Conservation (phyloP, 2,888 invertebrate genomes). For the Lithophane leautieri region DNA sequence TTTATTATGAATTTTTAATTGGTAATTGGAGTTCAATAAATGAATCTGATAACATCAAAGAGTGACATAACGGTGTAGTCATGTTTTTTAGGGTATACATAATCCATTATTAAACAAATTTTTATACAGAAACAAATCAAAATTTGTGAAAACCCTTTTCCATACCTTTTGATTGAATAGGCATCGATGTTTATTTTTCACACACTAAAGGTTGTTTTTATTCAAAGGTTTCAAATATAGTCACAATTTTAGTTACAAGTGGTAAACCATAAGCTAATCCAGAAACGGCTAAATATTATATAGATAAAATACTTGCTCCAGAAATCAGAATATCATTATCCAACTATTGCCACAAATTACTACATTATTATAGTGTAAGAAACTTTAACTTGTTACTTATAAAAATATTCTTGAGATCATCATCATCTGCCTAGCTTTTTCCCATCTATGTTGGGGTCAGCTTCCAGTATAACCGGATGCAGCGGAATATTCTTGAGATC, state of each 20-base stretch:
- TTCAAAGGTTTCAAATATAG: neutral
- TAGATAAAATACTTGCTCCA: too few relatives aligned
- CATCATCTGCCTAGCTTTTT: too few relatives aligned
- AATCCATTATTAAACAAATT: conserved; percentile 5
- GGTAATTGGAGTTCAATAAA: conserved; percentile 9
- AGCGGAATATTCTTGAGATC: neutral
- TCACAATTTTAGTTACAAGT: neutral
- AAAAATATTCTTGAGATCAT: neutral
- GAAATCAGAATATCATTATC: too few relatives aligned
- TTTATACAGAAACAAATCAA: neutral
- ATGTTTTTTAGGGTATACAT: neutral
- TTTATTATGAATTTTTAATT: conserved; percentile 42
- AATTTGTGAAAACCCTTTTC: neutral
- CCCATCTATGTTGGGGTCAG: too few relatives aligned
- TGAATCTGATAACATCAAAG: conserved; percentile 13
- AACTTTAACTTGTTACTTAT: neutral
- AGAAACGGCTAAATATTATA: neutral
- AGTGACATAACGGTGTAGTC: neutral
- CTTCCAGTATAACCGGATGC: too few relatives aligned
- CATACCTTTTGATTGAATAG: conserved; percentile 6
- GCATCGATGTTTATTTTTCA: neutral
- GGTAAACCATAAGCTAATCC: neutral
- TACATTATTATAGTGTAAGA: neutral
- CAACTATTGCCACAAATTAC: neutral
- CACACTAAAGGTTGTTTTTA: neutral